These are phyloP conservation scores for Polypedilum vanderplanki DNA, from an alignment of 1,140 invertebrate species.

Conservation along the genomic window DNA sequence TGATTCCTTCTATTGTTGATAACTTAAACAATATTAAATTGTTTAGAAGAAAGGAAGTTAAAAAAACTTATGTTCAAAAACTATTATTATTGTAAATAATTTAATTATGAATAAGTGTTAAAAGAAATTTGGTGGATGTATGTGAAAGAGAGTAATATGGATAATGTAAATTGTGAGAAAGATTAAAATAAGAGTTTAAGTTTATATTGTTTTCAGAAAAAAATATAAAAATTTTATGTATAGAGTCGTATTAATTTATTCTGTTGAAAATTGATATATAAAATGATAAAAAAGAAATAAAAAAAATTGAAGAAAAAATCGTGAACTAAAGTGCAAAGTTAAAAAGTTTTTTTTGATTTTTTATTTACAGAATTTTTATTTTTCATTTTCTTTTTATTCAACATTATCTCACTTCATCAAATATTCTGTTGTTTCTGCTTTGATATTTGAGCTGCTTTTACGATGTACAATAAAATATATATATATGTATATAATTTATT, in stretches of 20 bases:
- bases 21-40: not conserved
- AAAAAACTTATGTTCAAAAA: not conserved
- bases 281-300: not conserved
- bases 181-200: not conserved
- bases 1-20: too few species aligned
- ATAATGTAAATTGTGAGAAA: not conserved
- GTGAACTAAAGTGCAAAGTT: not conserved
- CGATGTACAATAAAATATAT: conserved; percentile 1
- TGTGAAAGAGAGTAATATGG: too few species aligned
- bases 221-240: not conserved
- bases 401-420: too few species aligned
- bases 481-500: conserved; percentile 4
- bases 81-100: not conserved
- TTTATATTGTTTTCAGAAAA: not conserved
- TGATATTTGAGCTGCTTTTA: not conserved
- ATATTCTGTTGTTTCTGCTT: not conserved
- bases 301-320: not conserved
- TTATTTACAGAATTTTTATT: conserved; percentile 7
- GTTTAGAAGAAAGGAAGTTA: not conserved
- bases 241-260: conserved; percentile 14
- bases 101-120: not conserved
- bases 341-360: not conserved
- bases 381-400: not conserved
- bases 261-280: not conserved
- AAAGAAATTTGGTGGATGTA: too few species aligned